Evolutionary conservation across 2,113 vertebrate genomes (phyloP), one percentile per base, ranked within the genome.

Genomic region (Podiceps cristatus): DNA sequence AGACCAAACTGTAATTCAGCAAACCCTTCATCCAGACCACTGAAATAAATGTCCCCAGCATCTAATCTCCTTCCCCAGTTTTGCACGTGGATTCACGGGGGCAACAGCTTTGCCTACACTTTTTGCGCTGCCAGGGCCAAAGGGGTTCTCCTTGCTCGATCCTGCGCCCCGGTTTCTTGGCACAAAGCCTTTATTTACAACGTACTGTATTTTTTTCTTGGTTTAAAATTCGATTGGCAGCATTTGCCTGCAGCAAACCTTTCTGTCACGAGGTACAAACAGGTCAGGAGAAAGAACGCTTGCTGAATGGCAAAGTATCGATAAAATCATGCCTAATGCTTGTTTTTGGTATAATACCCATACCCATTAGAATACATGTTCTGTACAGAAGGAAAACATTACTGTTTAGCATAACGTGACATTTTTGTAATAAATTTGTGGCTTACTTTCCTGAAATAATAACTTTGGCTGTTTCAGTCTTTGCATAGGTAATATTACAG

Each of bases 311-410:
- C 71, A 55, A 42, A 55, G 9, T 12, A 52, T 17, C 2, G 7
- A 93, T 59, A 86, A 83, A 80, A 84, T 56, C 56, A 59, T 74
- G 75, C 24, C 47, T 79, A 87, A 80, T 12, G 40, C 47, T 92
- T 77, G 22, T 2, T 42, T 81, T 44, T 67, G 16, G 42, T 80
- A 18, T 35, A 86, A 50, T 69, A 91, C n/a, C 72, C 90, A 55
- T 71, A 63, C 8, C 56, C 67, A 47, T 66, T 62, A 76, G 37
- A 86, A 71, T 40, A 88, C 63, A 80, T 28, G 12, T 56, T 62
- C 64, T 58, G 33, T 55, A 83, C 45, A 64, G 47, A 74, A 83
- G 19, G 52, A 66, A 94, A 73, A 66, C 28, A 40, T 74, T 80
- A 52, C 64, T 75, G 56, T 28, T 89, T 52, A 86, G 62, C 75